These are phyloP conservation scores for Cottus gobio DNA, from an alignment of 2,113 vertebrate species.

Conservation along the genomic window DNA sequence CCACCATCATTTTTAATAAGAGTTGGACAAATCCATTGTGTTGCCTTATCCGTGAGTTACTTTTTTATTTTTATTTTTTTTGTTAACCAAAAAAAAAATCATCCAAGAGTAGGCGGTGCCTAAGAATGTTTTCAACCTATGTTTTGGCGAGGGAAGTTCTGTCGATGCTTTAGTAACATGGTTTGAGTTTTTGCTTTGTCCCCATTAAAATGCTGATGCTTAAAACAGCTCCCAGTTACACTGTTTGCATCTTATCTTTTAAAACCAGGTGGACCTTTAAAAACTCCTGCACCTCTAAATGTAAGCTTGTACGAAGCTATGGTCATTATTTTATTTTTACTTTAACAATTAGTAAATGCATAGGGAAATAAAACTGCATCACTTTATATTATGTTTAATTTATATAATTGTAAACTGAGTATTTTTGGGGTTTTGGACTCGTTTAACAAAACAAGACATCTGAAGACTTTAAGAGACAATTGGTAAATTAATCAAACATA, in stretches of 20 bases:
- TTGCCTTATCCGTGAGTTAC: slow-evolving; percentile 76
- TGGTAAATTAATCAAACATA: not conserved
- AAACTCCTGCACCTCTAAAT: not conserved
- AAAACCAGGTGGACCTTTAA: not conserved
- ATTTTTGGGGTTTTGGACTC: not conserved
- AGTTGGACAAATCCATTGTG: slow-evolving; percentile 67
- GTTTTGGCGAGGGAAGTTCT: slow-evolving; percentile 58
- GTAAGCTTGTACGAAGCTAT: not conserved
- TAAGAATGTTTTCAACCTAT: slow-evolving; percentile 76
- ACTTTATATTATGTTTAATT: not conserved
- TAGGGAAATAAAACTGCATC: not conserved
- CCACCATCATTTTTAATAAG: slow-evolving; percentile 55
- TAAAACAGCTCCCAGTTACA: slow-evolving; percentile 50
- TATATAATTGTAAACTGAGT: not conserved
- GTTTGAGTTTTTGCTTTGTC: slow-evolving; percentile 79
- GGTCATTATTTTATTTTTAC: not conserved
- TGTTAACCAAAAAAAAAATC: slow-evolving; percentile 69
- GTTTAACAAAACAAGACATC: not conserved
- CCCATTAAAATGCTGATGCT: slow-evolving; percentile 81
- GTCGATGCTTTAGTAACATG: slow-evolving; percentile 76
- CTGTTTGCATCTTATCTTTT: slow-evolving; percentile 39
- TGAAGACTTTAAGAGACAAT: not conserved
- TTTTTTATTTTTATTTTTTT: slow-evolving; percentile 53
- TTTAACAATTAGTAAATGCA: not conserved
- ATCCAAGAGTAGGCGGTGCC: slow-evolving; percentile 74